Evolutionary conservation across 2,113 vertebrate genomes (phyloP), one percentile per base, ranked within the genome.

Genomic region (Onychorhynchus coronatus): DNA sequence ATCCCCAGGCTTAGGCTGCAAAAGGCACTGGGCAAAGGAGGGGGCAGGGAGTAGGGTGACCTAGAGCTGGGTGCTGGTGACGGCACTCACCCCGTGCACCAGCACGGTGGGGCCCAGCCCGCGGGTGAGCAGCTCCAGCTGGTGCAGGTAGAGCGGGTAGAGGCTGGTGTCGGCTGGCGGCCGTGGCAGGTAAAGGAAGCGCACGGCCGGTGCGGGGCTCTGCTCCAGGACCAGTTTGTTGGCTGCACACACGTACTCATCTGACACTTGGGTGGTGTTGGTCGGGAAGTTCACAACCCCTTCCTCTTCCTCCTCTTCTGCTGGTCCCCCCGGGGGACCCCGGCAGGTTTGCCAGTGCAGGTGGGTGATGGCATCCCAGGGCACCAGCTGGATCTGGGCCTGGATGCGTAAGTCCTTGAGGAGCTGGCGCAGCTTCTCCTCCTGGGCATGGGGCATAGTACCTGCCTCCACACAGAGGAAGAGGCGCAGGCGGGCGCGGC

Each of bases 41-140:
- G 35, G 53, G 14, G 41, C 41, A 88, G 86, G 67, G 53, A 82
- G 63, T 39, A 1, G 19, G 11, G 46, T 74, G 79, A 39, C 42
- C 98, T 96, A 99, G 33, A 99, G 98, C 96, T 99, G 98, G 19
- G 98, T 99, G 96, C 98, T 99, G 96, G 98, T 99, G 94, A 99
- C 99, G 0, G 98, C 98, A 5, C 98, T 99, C 90, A 99, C 98
- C 27, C 99, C 99, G 15, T 99, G 99, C 93, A 99, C 99, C 62
- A 99, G 98, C 85, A 99, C 97, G 1, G 99, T 99, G 67, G 99
- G 99, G n/a, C 99, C 99, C 89, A 99, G 97, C 88, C 98, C 97
- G 0, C 95, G 97, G 66, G 98, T 99, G 89, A 99, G 98, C 94
- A 98, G 94, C 76, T 99, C 98, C 88, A 99, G 98, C 92, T 99